A percentile compares a stretch with the other conserved stretches of the same genome.
Evolutionary conservation across 2,888 invertebrate genomes (phyloP).

Genomic region (Orthosia cruda): DNA sequence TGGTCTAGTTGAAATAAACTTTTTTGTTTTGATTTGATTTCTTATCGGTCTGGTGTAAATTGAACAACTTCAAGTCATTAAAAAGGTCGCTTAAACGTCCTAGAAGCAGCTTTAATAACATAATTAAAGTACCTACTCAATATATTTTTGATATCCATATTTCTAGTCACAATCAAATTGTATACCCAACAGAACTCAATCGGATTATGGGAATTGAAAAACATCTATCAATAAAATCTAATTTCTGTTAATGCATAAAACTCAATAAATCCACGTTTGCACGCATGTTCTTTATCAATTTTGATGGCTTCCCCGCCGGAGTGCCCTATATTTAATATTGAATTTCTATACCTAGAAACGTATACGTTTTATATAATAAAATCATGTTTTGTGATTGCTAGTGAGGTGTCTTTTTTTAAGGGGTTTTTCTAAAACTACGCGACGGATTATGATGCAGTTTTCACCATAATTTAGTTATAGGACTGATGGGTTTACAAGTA

Average conservation of each 20-base stretch:
- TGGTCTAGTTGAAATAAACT: too few species aligned
- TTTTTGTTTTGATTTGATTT: too few species aligned
- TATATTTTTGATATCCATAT: background rate
- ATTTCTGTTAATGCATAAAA: conserved; percentile 1
- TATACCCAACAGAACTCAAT: conserved; percentile 6
- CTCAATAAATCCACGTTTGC: background rate
- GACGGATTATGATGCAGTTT: background rate
- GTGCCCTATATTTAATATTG: background rate
- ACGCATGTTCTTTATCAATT: background rate
- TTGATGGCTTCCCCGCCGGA: background rate
- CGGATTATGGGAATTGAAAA: conserved; percentile 5
- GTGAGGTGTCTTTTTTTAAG: too few species aligned
- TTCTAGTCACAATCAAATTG: conserved; percentile 12
- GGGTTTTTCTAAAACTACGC: background rate
- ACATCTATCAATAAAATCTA: conserved; percentile 13
- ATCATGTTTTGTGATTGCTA: background rate
- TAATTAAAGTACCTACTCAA: background rate
- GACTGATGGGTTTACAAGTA: too few species aligned
- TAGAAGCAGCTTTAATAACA: background rate
- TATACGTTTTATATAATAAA: background rate
- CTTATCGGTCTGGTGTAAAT: too few species aligned
- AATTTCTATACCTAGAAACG: conserved; percentile 5
- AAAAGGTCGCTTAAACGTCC: too few species aligned
- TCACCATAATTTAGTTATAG: background rate
- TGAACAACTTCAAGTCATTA: too few species aligned